Percentiles rank a stretch among this genome's conserved stretches.
Conservation (phyloP, 1,140 invertebrate species). For the Sarcophaga peregrina region DNA sequence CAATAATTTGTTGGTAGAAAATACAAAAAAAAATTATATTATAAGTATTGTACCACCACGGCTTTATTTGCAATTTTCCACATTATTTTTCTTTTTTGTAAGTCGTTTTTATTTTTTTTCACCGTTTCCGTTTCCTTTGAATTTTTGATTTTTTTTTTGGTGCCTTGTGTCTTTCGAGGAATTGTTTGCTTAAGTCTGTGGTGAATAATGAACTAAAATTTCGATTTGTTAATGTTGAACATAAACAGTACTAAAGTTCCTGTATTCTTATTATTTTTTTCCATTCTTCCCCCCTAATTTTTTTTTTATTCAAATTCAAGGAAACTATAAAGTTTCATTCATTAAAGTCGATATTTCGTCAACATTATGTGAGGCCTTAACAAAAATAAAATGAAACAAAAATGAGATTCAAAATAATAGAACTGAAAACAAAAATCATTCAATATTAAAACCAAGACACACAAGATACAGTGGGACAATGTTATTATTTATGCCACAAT, state of each 20-base stretch:
- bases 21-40: background rate
- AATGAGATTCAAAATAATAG: background rate
- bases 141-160: background rate
- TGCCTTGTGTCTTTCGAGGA: background rate
- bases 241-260: background rate
- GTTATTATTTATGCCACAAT: background rate
- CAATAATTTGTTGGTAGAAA: background rate
- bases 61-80: constrained; percentile 47
- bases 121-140: no score
- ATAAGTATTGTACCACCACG: constrained; percentile 37
- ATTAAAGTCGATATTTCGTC: constrained; percentile 37
- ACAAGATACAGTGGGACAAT: background rate
- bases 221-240: background rate
- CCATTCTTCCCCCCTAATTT: background rate
- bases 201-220: constrained; percentile 14
- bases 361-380: background rate
- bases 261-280: background rate
- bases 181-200: constrained; percentile 14
- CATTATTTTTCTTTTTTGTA: constrained; percentile 17
- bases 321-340: constrained; percentile 25
- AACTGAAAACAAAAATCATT: background rate
- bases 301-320: constrained; percentile 21
- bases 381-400: background rate
- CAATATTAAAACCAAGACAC: background rate
- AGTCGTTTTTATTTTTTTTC: background rate